Base-by-base conservation (phyloP, 1,140 invertebrate genomes). In the Drosophila novamexicana region DNA sequence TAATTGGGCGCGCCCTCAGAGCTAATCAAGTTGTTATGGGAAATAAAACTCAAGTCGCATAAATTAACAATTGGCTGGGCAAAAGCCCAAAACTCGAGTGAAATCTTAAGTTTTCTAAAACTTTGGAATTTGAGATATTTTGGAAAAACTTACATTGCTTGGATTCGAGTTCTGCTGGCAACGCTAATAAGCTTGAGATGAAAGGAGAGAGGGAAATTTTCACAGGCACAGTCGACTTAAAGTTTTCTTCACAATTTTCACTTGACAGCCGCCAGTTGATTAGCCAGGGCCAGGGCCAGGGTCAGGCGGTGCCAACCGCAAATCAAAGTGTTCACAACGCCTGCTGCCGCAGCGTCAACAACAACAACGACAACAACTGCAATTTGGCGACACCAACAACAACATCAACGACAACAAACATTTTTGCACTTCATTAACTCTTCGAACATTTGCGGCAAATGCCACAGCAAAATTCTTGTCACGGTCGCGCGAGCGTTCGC, bases 391-490 rank as follows among this genome's bases (percentile, higher is more conserved):
- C 65, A 64, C 44, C 54, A 64, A 37, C 66, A 45, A 54, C 49
- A 59, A 16, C 10, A 49, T 57, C 49, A 79, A 16, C 52, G 58
- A 58, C 66, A 66, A 75, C 79, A 85, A 78, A 79, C 71, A 90
- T 85, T 78, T 90, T 84, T 90, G 65, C 79, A 90, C 81, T 90
- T 82, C 73, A 90, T 90, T 90, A 85, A 81, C 73, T 83, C 68
- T 72, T 70, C 58, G 61, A 90, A 69, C 81, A 90, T 79, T 84
- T 85, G 78, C 54, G 74, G 74, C 68, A 79, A 75, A 86, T 79
- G 68, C 72, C 72, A 81, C 78, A 74, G 74, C 9, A 75, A 80
- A 67, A 90, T 84, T 84, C 77, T 77, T 81, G 50, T 53, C 45
- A 37, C 69, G 42, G 47, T 44, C 44, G 65, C 72, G 37, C 36